Conservation (phyloP, 2,888 invertebrate genomes). For the Meteorus cinctellus region DNA sequence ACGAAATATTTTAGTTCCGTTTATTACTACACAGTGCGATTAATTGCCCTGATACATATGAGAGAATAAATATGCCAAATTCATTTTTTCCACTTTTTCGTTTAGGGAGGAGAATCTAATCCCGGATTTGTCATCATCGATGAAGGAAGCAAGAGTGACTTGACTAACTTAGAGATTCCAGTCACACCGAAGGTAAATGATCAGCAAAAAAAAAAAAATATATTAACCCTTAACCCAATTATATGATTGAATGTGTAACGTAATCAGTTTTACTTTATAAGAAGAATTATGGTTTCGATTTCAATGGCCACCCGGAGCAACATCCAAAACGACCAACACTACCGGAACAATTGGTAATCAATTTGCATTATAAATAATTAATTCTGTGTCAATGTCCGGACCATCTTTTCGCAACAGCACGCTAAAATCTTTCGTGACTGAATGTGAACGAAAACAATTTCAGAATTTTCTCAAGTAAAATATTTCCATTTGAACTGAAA, state of each 20-base stretch:
- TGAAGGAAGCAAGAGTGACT: conserved; percentile 56
- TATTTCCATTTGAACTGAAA: too few relatives aligned
- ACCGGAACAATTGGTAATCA: conserved; percentile 9
- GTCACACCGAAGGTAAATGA: conserved; percentile 28
- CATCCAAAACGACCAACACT: neutral
- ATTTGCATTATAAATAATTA: neutral
- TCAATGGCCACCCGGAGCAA: neutral
- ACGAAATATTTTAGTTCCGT: too few relatives aligned
- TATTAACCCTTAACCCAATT: neutral
- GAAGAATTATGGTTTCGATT: conserved; percentile 14
- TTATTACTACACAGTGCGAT: too few relatives aligned
- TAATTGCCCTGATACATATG: neutral
- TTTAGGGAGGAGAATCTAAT: conserved; percentile 64
- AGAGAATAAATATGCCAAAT: neutral
- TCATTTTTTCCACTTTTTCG: conserved; percentile 23
- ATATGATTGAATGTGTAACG: neutral
- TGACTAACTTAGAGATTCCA: conserved; percentile 50
- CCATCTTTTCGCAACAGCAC: too few relatives aligned
- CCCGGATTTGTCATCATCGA: conserved; percentile 65
- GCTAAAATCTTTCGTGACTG: too few relatives aligned
- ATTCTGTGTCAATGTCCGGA: too few relatives aligned
- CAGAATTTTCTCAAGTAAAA: too few relatives aligned
- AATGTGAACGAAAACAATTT: too few relatives aligned
- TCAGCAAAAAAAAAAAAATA: neutral
- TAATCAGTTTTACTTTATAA: conserved; percentile 5